Conservation (phyloP, 2,113 vertebrate genomes). For the Galemys pyrenaicus region DNA sequence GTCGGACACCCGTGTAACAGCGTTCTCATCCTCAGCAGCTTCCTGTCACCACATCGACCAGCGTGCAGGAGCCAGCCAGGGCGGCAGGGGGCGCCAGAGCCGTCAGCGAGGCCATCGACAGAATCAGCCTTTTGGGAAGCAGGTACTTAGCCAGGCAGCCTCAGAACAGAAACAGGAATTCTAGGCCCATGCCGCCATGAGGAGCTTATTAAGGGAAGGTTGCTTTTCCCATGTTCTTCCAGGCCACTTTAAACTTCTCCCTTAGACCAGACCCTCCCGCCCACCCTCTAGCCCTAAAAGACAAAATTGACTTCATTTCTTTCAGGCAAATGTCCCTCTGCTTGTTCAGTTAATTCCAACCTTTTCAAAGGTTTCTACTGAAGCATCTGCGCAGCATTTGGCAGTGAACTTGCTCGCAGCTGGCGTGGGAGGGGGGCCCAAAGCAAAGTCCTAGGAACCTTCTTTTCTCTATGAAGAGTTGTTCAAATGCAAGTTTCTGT, state of each 20-base stretch:
- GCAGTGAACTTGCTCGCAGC: background rate
- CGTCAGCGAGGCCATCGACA: slow-evolving; percentile 86
- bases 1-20: background rate
- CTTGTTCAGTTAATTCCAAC: background rate
- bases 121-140: slow-evolving; percentile 87
- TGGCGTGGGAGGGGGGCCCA: background rate
- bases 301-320: background rate
- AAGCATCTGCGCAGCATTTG: too few relatives aligned
- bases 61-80: slow-evolving; percentile 46
- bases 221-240: background rate
- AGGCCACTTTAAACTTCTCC: background rate
- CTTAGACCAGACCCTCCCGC: background rate
- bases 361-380: background rate
- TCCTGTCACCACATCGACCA: slow-evolving; percentile 46
- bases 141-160: slow-evolving; percentile 84
- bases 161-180: background rate
- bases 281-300: background rate
- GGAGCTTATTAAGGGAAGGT: background rate
- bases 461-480: background rate
- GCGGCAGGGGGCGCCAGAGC: slow-evolving; percentile 78
- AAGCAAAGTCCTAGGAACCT: background rate
- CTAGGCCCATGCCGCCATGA: background rate
- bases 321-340: background rate
- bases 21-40: slow-evolving; percentile 66
- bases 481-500: background rate